Conservation (phyloP, 2,888 invertebrate genomes). For the Drosophila limbata region DNA sequence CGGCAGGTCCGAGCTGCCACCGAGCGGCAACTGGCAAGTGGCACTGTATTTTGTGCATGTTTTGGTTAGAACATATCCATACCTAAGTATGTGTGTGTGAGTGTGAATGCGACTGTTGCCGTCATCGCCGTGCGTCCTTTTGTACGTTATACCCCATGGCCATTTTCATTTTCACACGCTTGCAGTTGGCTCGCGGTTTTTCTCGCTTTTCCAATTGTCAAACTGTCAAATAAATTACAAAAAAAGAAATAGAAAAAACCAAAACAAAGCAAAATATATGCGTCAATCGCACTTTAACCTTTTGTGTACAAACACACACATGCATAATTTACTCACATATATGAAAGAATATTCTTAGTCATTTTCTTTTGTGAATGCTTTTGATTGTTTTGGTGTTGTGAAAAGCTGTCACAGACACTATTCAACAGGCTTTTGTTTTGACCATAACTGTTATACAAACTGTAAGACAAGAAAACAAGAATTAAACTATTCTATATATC, state of each 20-base stretch:
- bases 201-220: slow-evolving; percentile 67
- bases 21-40: not conserved
- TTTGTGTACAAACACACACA: slow-evolving; percentile 11
- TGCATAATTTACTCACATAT: not conserved
- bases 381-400: slow-evolving; percentile 48
- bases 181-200: slow-evolving; percentile 40
- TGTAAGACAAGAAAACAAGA: slow-evolving; percentile 2
- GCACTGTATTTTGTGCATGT: slow-evolving; percentile 25
- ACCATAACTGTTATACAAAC: slow-evolving; percentile 13
- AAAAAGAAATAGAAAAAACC: slow-evolving; percentile 38
- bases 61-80: slow-evolving; percentile 10
- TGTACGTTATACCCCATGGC: slow-evolving; percentile 59
- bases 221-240: slow-evolving; percentile 79
- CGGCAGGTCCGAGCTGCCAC: slow-evolving; percentile 59
- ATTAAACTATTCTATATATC: not conserved
- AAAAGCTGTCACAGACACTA: slow-evolving; percentile 37
- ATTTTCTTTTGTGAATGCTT: slow-evolving; percentile 36
- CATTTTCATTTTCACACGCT: slow-evolving; percentile 64
- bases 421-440: slow-evolving; percentile 5
- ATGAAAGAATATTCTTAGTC: slow-evolving; percentile 32
- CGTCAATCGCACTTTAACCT: slow-evolving; percentile 46
- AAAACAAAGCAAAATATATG: slow-evolving; percentile 56
- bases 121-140: slow-evolving; percentile 44
- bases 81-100: not conserved
- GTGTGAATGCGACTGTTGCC: slow-evolving; percentile 54